Evolutionary conservation across 1,140 invertebrate species (phyloP), one percentile per base, ranked within the genome.

Genomic region (Zaprionus ghesquierei): DNA sequence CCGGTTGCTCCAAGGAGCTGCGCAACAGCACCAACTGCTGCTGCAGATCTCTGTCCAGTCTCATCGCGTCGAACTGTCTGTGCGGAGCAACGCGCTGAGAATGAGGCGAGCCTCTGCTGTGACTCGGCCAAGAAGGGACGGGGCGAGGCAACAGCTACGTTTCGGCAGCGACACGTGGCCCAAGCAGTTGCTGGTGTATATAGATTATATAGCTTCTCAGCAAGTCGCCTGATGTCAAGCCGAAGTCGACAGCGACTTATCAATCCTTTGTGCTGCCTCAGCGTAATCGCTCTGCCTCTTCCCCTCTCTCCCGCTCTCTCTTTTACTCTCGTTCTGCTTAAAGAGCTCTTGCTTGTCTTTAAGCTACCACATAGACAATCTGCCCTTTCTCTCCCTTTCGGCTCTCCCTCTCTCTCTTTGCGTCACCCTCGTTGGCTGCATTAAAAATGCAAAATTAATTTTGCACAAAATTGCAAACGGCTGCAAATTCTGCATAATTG

Each of bases 401-500:
- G n/a, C 55, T 29, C 25, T 13, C 25, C 1, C 35, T 10, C 3
- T 4, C 29, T 12, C 27, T 33, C 22, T 23, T 15, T 12, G 23
- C 18, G n/a, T 56, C 29, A 41, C 55, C 61, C 25, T 10, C 31
- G 53, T 75, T n/a, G 35, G 78, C 74, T 61, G 87, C 78, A 86
- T 86, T 86, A 86, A 89, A 87, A 87, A 91, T 91, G 77, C 89
- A 91, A 90, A 90, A 90, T 90, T 90, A 90, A 90, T 90, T 90
- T 89, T 85, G 60, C 73, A 77, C 66, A 77, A 86, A 86, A 77
- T 76, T 81, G 87, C 82, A 75, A 82, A 59, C 80, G 84, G 60
- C 72, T 77, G 90, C 82, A 81, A 41, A 81, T 91, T 91, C 76
- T 85, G 74, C 79, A 89, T 91, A 91, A 91, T 91, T 91, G 90